Evolutionary conservation across 1,140 invertebrate species (phyloP).

Genomic region (Panagrolaimus sp.): DNA sequence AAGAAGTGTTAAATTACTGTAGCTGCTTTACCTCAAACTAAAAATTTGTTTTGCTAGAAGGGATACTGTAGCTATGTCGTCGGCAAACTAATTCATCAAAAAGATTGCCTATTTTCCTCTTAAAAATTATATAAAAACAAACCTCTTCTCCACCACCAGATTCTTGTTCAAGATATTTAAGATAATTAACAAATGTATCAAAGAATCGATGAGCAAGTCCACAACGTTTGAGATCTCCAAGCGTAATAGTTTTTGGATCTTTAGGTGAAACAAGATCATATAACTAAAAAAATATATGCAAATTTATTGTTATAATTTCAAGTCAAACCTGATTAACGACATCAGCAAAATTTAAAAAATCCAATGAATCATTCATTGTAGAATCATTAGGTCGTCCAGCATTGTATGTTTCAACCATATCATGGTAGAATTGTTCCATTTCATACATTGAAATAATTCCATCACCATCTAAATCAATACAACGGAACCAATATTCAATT

Average conservation of each 20-base stretch:
- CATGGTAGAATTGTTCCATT: slow-evolving; percentile 96
- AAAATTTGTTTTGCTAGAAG: too few relatives aligned
- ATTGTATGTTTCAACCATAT: slow-evolving; percentile 80
- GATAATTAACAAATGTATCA: slow-evolving; percentile 98
- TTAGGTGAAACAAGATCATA: slow-evolving; percentile 67
- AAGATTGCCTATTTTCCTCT: too few relatives aligned
- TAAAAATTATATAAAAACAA: too few relatives aligned
- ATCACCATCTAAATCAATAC: slow-evolving; percentile 90
- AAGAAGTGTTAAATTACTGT: too few relatives aligned
- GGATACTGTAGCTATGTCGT: too few relatives aligned
- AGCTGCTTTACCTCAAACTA: too few relatives aligned
- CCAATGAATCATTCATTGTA: too few relatives aligned
- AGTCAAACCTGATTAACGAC: slow-evolving; percentile 70
- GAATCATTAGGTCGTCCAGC: too few relatives aligned
- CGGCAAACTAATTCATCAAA: too few relatives aligned
- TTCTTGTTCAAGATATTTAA: slow-evolving; percentile 97
- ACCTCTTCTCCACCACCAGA: slow-evolving; percentile 78
- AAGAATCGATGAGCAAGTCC: slow-evolving; percentile 95
- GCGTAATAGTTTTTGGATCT: not conserved
- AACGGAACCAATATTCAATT: slow-evolving; percentile 65
- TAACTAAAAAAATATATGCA: slow-evolving; percentile 66
- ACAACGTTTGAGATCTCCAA: slow-evolving; percentile 61
- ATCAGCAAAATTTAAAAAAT: slow-evolving; percentile 94
- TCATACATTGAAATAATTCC: slow-evolving; percentile 96
- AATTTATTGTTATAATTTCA: slow-evolving; percentile 62